Evolutionary conservation across 2,113 vertebrate genomes (phyloP).

Genomic region (Scomber scombrus): DNA sequence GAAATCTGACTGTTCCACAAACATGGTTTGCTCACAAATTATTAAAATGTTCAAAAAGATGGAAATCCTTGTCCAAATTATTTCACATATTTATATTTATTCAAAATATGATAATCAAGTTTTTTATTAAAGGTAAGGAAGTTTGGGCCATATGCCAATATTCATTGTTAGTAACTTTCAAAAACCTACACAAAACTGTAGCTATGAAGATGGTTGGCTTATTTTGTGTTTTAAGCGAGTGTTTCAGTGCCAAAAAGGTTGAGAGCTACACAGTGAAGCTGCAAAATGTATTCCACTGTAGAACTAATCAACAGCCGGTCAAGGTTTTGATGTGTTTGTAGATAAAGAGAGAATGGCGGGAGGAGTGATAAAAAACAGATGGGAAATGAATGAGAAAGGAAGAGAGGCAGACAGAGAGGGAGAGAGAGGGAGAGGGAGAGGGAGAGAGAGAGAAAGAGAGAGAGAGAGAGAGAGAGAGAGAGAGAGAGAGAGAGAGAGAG

Average conservation of each 20-base stretch:
- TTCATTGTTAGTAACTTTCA: conserved; percentile 13
- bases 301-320: conserved; percentile 16
- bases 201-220: not conserved
- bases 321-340: conserved; percentile 30
- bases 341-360: conserved; percentile 12
- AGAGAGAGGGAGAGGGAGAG: not conserved
- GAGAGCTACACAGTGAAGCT: not conserved
- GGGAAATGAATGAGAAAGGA: not conserved
- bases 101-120: not conserved
- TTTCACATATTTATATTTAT: conserved; percentile 15
- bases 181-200: not conserved
- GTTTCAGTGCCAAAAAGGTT: not conserved
- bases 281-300: conserved; percentile 1
- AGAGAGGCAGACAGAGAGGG: conserved; percentile 7
- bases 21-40: conserved; percentile 1
- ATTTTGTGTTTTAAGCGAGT: not conserved
- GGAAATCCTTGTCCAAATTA: conserved; percentile 17
- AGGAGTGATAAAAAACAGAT: not conserved
- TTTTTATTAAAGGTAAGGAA: not conserved
- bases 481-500: conserved; percentile 5
- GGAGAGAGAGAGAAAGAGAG: conserved; percentile 7
- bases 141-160: not conserved
- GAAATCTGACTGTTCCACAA: conserved; percentile 1
- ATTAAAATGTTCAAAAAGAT: conserved; percentile 32
- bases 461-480: conserved; percentile 1